These are phyloP conservation scores for Oscheius onirici DNA, from an alignment of 2,888 invertebrate genomes.

Conservation along the genomic window DNA sequence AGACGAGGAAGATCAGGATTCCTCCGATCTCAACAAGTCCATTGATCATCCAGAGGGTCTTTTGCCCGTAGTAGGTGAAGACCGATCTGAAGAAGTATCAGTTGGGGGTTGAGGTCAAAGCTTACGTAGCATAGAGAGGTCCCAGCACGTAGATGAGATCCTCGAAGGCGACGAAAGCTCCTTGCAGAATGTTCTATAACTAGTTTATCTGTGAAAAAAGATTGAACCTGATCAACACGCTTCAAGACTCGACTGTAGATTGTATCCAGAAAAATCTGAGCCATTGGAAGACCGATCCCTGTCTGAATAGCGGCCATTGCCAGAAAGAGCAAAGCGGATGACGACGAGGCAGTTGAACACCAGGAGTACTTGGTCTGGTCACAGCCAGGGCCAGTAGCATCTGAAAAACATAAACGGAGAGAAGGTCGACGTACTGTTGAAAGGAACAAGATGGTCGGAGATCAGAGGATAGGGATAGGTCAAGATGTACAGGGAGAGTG, in stretches of 20 bases:
- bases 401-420: not conserved
- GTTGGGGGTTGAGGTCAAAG: too few species aligned
- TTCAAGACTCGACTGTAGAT: conserved; percentile 33
- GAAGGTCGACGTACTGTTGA: conserved; percentile 32
- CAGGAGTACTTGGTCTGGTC: conserved; percentile 38
- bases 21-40: conserved; percentile 3
- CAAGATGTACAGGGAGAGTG: conserved; percentile 41
- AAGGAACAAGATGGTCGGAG: conserved; percentile 36
- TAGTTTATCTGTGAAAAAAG: conserved; percentile 36
- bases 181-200: conserved; percentile 41
- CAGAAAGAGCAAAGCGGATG: conserved; percentile 35
- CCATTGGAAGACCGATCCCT: conserved; percentile 48
- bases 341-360: conserved; percentile 33
- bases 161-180: conserved; percentile 44
- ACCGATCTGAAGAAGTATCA: conserved; percentile 32
- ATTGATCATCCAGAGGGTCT: conserved; percentile 39
- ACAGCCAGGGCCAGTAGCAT: conserved; percentile 41
- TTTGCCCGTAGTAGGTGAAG: conserved; percentile 40
- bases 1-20: not conserved
- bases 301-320: conserved; percentile 40
- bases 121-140: conserved; percentile 46
- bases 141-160: conserved; percentile 46
- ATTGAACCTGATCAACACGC: conserved; percentile 4
- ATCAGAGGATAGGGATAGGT: conserved; percentile 40
- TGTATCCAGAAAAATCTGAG: conserved; percentile 40